Evolutionary conservation across 23 tunicate species (phyloP), one percentile per base, ranked within the genome.

Genomic region (Phallusia fumigata): DNA sequence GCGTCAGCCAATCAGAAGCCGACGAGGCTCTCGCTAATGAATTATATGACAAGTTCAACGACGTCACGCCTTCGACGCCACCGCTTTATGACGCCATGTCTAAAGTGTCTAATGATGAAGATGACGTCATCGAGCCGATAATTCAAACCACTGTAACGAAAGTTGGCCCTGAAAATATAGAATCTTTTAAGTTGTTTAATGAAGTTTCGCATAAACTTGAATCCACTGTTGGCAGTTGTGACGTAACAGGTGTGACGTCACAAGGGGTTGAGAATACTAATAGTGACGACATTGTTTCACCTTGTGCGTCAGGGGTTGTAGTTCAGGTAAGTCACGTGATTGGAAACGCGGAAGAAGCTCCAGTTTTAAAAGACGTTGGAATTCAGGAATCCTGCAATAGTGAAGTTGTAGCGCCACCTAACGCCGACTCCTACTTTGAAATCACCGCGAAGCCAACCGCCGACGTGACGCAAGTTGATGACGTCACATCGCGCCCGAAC

Each of bases 11-110:
- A 69, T 85, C 95, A 53, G 89, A 85, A 10, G 85, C 84, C 5
- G 95, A 90, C 78, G 95, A 90, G 64, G 34, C 53, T 21, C 35
- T 90, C 19, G 95, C 95, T 15, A 52, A 90, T 24, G 89, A 65
- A 28, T 44, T 90, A n/a, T 85, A 77, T 32, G 45, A 75, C 12
- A 64, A 65, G 31, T 77, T 80, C 28, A 72, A 82, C 53, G 58
- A 65, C 69, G 81, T 44, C 32, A 65, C 87, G 30, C 90, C 96
- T 0, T 19, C 65, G 2, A 90, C 95, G 3, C 95, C 95, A 24
- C 93, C 93, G 10, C 64, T 76, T 50, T 51, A 52, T 52, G 80
- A 36, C 50, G 77, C 10, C 47, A 40, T 40, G 10, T 40, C 47
- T 10, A 40, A 40, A 40, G 47, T 40, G 47, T 34, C 74, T 2